Evolutionary conservation across 2,797 vertebrate species (phyloP), one percentile per base, ranked within the genome.

Genomic region (Neopelma chrysocephalum): DNA sequence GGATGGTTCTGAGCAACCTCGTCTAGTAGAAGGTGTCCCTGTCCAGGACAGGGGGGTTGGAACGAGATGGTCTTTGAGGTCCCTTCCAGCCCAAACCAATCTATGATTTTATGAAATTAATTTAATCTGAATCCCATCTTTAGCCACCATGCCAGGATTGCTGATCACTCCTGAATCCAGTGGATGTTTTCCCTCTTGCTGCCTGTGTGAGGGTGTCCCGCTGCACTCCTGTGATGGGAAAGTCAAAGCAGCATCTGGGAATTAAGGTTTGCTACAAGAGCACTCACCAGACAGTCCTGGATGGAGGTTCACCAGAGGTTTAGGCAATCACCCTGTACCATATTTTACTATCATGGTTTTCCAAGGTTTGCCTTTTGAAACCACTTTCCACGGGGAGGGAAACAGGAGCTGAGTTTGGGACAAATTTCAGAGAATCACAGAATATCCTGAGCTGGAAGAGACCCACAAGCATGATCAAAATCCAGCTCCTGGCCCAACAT

Each of bases 131-230:
- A 58, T 15, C 20, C 21, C 54, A 56, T 15, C 65, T 43, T 81
- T 31, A 79, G 16, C 12, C 38, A 61, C 11, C 10, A 27, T 19
- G 23, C 25, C 3, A 4, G 0, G 0, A 22, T n/a, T 16, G 43
- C 51, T 47, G 40, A 16, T 83, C 1, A 2, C 21, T 62, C 22
- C 48, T 48, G 34, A 54, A 51, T 12, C 14, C 69, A 53, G 36
- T 0, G 2, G 47, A 31, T 32, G 9, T 25, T 32, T 15, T 18
- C 19, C 13, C 36, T 32, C 53, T 54, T 54, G 53, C 53, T 32
- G 53, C 53, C 31, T 8, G 17, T 31, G 51, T 31, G 51, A 53
- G 16, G 31, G 21, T 47, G 36, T 21, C 31, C 64, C 6, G 72
- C 43, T 68, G 38, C 79, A 47, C 5, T 0, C 14, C 21, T 27